Conservation (phyloP, 2,113 vertebrate species). For the Craseonycteris thonglongyai region DNA sequence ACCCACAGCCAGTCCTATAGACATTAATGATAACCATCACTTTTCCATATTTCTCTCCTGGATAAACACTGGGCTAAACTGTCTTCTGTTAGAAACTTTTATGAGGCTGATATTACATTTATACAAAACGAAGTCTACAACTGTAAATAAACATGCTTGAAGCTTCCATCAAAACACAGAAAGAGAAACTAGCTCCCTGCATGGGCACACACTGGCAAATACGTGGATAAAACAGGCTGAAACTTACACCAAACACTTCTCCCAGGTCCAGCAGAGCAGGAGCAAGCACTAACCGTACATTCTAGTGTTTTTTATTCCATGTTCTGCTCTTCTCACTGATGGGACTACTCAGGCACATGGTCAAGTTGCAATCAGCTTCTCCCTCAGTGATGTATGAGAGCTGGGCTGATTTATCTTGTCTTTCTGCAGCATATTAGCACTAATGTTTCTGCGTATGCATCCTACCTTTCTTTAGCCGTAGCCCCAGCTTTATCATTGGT, state of each 20-base stretch:
- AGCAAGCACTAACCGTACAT: conserved; percentile 77
- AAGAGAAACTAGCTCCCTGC: conserved; percentile 58
- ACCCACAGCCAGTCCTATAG: conserved; percentile 42
- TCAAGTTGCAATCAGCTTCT: conserved; percentile 84
- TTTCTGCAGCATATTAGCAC: conserved; percentile 84
- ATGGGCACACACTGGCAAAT: conserved; percentile 47
- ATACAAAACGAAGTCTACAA: conserved; percentile 63
- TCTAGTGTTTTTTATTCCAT: conserved; percentile 81
- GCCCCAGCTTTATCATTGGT: conserved; percentile 79
- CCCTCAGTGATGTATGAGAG: conserved; percentile 81
- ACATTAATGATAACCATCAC: conserved; percentile 26
- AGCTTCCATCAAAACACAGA: conserved; percentile 49
- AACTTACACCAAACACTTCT: conserved; percentile 82
- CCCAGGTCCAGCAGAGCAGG: conserved; percentile 74
- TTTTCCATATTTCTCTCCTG: conserved; percentile 53
- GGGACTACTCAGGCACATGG: conserved; percentile 84
- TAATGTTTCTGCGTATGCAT: conserved; percentile 83
- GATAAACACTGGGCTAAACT: conserved; percentile 65
- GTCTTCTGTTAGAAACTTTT: conserved; percentile 66
- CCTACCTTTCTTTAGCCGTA: conserved; percentile 78
- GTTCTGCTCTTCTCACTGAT: conserved; percentile 78
- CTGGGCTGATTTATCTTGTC: conserved; percentile 83
- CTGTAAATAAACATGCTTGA: conserved; percentile 62
- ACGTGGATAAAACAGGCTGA: conserved; percentile 64
- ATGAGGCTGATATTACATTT: conserved; percentile 50